phyloP scores from a whole-genome alignment of 2,797 vertebrate genomes.

The Acrocephalus scirpaceus region DNA sequence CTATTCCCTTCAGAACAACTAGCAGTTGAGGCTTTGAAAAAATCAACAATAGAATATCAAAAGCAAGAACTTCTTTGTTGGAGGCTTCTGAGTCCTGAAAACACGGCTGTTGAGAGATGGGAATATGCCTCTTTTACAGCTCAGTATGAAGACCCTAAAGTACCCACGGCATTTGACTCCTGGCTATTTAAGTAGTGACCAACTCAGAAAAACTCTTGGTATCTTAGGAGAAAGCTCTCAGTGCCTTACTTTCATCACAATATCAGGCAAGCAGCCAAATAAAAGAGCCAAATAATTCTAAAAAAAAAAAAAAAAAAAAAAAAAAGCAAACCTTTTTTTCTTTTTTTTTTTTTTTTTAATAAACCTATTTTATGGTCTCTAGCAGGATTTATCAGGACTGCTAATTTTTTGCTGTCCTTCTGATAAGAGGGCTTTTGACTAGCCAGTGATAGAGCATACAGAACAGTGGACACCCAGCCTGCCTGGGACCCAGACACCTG shows the following conservation, averaged over 20 bases:
- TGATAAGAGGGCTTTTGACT: not conserved
- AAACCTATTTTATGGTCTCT: not conserved
- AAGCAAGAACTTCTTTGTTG: conserved; percentile 26
- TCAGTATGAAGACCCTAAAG: not conserved
- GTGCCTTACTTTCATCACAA: not conserved
- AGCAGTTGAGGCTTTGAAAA: conserved; percentile 40
- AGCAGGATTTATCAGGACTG: not conserved
- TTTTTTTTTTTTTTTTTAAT: rapidly evolving
- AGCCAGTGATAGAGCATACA: not conserved
- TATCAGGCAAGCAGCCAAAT: not conserved
- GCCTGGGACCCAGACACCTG: not conserved
- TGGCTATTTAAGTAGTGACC: not conserved
- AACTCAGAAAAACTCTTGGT: not conserved
- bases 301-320: not conserved
- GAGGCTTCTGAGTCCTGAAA: not conserved
- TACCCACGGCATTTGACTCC: not conserved
- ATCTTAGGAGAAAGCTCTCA: not conserved
- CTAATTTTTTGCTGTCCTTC: not conserved
- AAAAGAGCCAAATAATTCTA: not conserved
- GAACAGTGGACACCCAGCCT: not conserved
- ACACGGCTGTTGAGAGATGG: not conserved
- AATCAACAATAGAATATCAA: conserved; percentile 50
- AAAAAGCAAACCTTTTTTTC: rapidly evolving
- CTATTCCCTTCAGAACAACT: conserved; percentile 13
- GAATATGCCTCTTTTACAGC: not conserved